Evolutionary conservation across 1,140 invertebrate genomes (phyloP).

Genomic region (Cyclina sinensis): DNA sequence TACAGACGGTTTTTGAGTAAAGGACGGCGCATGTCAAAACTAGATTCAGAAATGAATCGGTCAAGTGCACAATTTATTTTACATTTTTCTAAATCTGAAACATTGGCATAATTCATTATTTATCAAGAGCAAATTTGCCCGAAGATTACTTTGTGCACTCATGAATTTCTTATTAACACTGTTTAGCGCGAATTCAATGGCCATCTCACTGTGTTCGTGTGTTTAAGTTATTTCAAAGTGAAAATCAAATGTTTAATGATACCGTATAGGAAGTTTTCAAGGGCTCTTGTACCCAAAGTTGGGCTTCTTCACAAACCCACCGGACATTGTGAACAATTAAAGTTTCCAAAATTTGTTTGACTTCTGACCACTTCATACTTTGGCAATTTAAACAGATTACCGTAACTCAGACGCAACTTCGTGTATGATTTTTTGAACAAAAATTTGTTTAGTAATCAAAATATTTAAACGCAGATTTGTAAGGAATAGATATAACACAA

Average conservation of each 20-base stretch:
- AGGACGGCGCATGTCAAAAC: no score
- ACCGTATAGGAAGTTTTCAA: background rate
- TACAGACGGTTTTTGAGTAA: no score
- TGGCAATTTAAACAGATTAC: conserved; percentile 12
- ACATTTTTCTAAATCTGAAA: background rate
- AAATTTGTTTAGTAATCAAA: conserved; percentile 11
- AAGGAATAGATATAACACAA: conserved; percentile 7
- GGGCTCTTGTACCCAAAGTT: conserved; percentile 28
- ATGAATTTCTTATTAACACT: conserved; percentile 17
- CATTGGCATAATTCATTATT: background rate
- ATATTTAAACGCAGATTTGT: conserved; percentile 1
- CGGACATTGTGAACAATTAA: conserved; percentile 7
- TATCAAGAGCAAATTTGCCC: background rate
- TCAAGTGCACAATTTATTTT: no score
- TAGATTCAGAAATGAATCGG: no score
- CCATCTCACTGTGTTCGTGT: background rate
- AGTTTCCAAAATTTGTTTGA: conserved; percentile 23
- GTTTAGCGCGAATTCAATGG: background rate
- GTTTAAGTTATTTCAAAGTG: conserved; percentile 12
- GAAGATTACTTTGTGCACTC: background rate
- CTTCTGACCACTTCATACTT: conserved; percentile 31
- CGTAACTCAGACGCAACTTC: background rate
- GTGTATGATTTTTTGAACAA: conserved; percentile 20
- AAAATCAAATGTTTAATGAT: conserved; percentile 45
- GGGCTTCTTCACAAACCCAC: background rate